A percentile compares a stretch with the other conserved stretches of the same genome.
Evolutionary conservation across 2,113 vertebrate genomes (phyloP).

Genomic region (Limnothrissa miodon): DNA sequence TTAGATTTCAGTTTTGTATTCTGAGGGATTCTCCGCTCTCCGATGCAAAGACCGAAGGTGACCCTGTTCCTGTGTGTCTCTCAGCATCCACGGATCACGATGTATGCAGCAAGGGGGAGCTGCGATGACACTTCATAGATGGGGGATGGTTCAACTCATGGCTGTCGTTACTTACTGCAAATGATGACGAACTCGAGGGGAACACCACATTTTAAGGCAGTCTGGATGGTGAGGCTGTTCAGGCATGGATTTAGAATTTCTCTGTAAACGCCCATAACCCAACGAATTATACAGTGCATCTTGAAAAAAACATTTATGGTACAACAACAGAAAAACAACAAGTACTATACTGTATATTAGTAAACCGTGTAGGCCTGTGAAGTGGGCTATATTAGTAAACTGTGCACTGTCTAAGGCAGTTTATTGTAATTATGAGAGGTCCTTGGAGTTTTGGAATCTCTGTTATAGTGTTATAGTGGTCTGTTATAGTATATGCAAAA

Average conservation of each 20-base stretch:
- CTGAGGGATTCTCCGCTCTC: constrained; percentile 5
- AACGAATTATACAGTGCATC: too few relatives aligned
- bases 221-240: not conserved
- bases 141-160: constrained; percentile 17
- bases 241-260: not conserved
- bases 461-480: too few relatives aligned
- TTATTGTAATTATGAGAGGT: too few relatives aligned
- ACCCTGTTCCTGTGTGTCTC: not conserved
- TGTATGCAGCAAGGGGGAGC: constrained; percentile 19
- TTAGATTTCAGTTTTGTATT: constrained; percentile 1
- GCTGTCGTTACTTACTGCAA: constrained; percentile 17
- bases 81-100: constrained; percentile 14
- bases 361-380: too few relatives aligned
- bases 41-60: constrained; percentile 11
- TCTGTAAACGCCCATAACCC: not conserved
- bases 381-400: too few relatives aligned
- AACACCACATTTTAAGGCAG: constrained; percentile 17
- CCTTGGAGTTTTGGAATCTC: too few relatives aligned
- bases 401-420: too few relatives aligned
- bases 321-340: too few relatives aligned
- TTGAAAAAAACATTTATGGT: too few relatives aligned
- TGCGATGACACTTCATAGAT: constrained; percentile 2
- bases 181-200: constrained; percentile 13
- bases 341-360: too few relatives aligned
- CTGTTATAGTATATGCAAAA: too few relatives aligned